phyloP scores from a whole-genome alignment of 2,797 vertebrate genomes.

The Lepus townsendii region DNA sequence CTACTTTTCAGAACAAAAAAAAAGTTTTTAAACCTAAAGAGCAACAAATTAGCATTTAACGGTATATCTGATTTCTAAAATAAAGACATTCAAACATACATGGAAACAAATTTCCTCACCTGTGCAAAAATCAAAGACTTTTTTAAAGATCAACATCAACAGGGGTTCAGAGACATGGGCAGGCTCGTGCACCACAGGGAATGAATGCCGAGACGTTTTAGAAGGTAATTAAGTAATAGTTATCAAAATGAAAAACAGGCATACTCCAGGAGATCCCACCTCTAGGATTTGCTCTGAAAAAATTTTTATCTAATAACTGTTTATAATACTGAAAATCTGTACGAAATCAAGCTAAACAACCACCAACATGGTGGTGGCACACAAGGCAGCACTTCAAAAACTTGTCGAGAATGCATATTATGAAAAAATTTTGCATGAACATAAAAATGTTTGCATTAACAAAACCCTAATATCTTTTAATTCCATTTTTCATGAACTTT shows the following conservation, averaged over 20 bases:
- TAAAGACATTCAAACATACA: constrained; percentile 54
- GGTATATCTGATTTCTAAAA: constrained; percentile 59
- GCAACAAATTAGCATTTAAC: constrained; percentile 60
- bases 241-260: constrained; percentile 49
- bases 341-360: constrained; percentile 19
- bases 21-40: constrained; percentile 60
- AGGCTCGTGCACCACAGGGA: neutral
- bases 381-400: neutral
- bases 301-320: neutral
- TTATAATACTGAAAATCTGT: constrained; percentile 26
- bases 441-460: too few relatives aligned
- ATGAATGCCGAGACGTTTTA: constrained; percentile 4
- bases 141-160: constrained; percentile 11
- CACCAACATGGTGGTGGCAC: neutral
- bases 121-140: constrained; percentile 58
- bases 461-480: too few relatives aligned
- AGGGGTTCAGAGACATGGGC: constrained; percentile 51
- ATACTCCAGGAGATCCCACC: neutral
- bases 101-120: constrained; percentile 60
- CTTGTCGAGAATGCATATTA: too few relatives aligned
- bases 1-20: constrained; percentile 63
- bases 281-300: neutral
- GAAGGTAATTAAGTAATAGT: neutral
- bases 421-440: too few relatives aligned
- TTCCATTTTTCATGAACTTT: too few relatives aligned